Evolutionary conservation across 2,888 invertebrate species (phyloP), one percentile per base, ranked within the genome.

Genomic region (Synergus laeviventris): DNA sequence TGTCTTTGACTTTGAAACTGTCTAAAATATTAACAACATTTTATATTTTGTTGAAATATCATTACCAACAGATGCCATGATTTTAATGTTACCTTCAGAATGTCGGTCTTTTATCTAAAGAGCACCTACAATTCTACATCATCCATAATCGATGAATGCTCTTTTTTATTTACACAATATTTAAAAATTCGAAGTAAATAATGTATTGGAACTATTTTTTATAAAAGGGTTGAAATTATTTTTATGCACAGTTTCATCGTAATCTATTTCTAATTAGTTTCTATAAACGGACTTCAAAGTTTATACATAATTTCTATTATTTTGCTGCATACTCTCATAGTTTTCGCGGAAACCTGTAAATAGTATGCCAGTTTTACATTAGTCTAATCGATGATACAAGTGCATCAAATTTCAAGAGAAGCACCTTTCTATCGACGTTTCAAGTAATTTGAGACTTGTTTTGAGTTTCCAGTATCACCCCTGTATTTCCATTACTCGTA

Each of bases 351-450:
- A 70, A 70, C 70, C 70, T 70, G 45, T 45, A 70, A 70, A 49
- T 70, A 36, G n/a, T 49, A 45, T 11, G 21, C 18, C 16, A 45
- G 11, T 70, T 31, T 16, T 31, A 70, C 45, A 49, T n/a, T 18
- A 70, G n/a, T 31, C 70, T n/a, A 70, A 49, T 70, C 49, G 31
- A 70, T 70, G 49, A 49, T 49, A 70, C 49, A 45, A 31, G 70
- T 49, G 31, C 70, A 70, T 70, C 70, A 31, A 49, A 70, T 70
- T 70, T 70, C 70, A 70, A 24, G 12, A 42, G 70, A 70, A 70
- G 70, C 36, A 49, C 49, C 70, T 70, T 31, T 70, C 45, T 8
- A 45, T n/a, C 31, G 45, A 70, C n/a, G 70, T 70, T 61, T 70
- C 16, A 16, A 70, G 70, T 70, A 70, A 70, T 70, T 5, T 9